Percentiles rank a stretch among this genome's conserved stretches.
Conservation (phyloP, 2,113 vertebrate species). For the Synchiropus splendidus region DNA sequence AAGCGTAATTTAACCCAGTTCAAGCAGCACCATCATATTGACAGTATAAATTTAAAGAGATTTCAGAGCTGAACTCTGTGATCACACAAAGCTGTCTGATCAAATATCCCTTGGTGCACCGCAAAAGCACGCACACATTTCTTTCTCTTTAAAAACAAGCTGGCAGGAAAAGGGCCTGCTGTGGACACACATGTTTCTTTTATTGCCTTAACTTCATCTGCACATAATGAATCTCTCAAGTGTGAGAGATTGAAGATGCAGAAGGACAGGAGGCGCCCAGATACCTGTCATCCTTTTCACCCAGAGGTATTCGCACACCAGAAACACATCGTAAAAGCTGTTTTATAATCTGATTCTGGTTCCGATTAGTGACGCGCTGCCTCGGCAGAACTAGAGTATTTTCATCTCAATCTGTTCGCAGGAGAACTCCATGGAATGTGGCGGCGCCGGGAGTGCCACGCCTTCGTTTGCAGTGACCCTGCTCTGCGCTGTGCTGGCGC, state of each 20-base stretch:
- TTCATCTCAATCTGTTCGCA: conserved; percentile 14
- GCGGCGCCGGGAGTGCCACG: conserved; percentile 39
- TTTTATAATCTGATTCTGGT: background rate
- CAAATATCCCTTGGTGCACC: conserved; percentile 1
- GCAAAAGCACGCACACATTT: conserved; percentile 6
- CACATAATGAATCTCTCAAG: conserved; percentile 98
- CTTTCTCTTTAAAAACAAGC: conserved; percentile 18
- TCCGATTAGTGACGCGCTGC: conserved; percentile 1
- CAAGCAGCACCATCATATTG: too few species aligned
- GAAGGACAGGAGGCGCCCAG: conserved; percentile 92
- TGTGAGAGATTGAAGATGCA: conserved; percentile 93
- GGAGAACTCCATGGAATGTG: conserved; percentile 74
- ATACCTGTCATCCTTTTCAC: conserved; percentile 95
- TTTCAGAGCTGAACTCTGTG: too few species aligned
- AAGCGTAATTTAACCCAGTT: too few species aligned
- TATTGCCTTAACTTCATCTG: conserved; percentile 75
- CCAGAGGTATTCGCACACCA: conserved; percentile 70
- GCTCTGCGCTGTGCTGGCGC: conserved; percentile 39
- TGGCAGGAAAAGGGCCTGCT: conserved; percentile 16
- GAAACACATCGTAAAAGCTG: too few species aligned
- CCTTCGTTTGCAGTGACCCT: conserved; percentile 39
- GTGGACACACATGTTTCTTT: conserved; percentile 8
- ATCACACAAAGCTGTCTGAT: too few species aligned
- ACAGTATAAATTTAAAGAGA: too few species aligned
- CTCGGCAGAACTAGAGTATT: background rate